Conservation (phyloP, 2,797 vertebrate species). For the Diplodus sargus region DNA sequence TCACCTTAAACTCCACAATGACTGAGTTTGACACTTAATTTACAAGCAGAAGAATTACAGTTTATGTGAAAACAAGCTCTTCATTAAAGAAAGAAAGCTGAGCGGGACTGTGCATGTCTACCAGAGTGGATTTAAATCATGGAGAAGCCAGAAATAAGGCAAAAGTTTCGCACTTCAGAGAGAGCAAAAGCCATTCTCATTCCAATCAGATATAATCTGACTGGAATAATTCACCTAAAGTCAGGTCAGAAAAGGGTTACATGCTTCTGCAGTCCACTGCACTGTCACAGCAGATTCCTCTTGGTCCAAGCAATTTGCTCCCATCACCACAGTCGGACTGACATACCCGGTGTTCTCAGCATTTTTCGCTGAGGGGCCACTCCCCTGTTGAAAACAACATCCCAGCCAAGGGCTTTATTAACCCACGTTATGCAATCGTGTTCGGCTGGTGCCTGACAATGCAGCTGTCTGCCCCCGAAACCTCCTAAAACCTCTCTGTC, state of each 20-base stretch:
- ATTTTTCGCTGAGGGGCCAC: constrained; percentile 69
- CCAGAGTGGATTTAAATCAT: background rate
- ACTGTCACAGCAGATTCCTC: constrained; percentile 69
- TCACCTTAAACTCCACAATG: constrained; percentile 40
- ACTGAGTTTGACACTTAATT: constrained; percentile 31
- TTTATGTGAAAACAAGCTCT: constrained; percentile 29
- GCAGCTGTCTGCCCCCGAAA: constrained; percentile 51
- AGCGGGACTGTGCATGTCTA: background rate
- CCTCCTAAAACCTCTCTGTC: constrained; percentile 58
- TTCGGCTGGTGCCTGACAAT: constrained; percentile 61
- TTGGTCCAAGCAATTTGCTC: constrained; percentile 42
- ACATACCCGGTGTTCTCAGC: constrained; percentile 75
- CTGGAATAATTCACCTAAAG: constrained; percentile 7
- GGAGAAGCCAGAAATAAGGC: background rate
- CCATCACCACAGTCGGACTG: constrained; percentile 55
- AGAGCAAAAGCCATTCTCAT: background rate
- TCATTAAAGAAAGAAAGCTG: constrained; percentile 22
- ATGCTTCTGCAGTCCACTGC: constrained; percentile 33
- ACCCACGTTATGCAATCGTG: constrained; percentile 68
- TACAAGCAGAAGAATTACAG: constrained; percentile 16
- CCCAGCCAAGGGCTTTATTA: constrained; percentile 73
- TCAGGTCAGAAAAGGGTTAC: constrained; percentile 32
- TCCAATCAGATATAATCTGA: background rate
- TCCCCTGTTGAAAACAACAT: constrained; percentile 69
- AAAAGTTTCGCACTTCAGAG: background rate